These are phyloP conservation scores for Boloria selene DNA, from an alignment of 2,888 invertebrate species.

Conservation along the genomic window DNA sequence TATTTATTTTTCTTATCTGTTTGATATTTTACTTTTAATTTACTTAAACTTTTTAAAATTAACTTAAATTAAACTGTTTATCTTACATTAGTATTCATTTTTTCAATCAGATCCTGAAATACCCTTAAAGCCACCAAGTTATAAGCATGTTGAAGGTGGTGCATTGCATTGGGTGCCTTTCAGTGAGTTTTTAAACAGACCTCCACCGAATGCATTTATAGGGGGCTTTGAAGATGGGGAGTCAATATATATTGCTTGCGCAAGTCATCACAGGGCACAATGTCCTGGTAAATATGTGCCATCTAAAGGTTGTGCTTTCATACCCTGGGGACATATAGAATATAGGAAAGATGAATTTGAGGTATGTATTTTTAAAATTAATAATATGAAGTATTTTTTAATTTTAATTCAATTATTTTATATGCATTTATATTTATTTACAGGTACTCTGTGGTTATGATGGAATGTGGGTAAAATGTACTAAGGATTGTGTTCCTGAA, in stretches of 20 bases:
- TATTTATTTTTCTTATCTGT: too few relatives aligned
- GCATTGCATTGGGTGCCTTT: constrained; percentile 81
- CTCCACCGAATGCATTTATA: constrained; percentile 86
- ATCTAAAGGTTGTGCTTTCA: constrained; percentile 85
- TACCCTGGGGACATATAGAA: constrained; percentile 89
- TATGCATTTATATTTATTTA: too few relatives aligned
- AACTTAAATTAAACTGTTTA: too few relatives aligned
- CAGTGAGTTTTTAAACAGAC: constrained; percentile 70
- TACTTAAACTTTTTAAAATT: too few relatives aligned
- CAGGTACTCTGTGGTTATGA: constrained; percentile 61
- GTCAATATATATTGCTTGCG: constrained; percentile 84
- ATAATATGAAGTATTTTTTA: too few relatives aligned
- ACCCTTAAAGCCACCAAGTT: constrained; percentile 19
- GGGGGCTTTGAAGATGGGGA: constrained; percentile 84
- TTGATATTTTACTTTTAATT: too few relatives aligned
- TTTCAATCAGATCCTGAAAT: constrained; percentile 36
- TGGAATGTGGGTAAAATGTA: constrained; percentile 76
- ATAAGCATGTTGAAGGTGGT: constrained; percentile 52
- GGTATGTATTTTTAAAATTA: constrained; percentile 69
- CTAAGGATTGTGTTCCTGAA: constrained; percentile 82
- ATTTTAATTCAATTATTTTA: too few relatives aligned
- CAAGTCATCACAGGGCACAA: constrained; percentile 85
- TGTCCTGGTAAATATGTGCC: constrained; percentile 89
- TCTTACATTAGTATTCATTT: not conserved
- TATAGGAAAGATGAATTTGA: constrained; percentile 87